Conservation (phyloP, 2,113 vertebrate species). For the Daboia siamensis region DNA sequence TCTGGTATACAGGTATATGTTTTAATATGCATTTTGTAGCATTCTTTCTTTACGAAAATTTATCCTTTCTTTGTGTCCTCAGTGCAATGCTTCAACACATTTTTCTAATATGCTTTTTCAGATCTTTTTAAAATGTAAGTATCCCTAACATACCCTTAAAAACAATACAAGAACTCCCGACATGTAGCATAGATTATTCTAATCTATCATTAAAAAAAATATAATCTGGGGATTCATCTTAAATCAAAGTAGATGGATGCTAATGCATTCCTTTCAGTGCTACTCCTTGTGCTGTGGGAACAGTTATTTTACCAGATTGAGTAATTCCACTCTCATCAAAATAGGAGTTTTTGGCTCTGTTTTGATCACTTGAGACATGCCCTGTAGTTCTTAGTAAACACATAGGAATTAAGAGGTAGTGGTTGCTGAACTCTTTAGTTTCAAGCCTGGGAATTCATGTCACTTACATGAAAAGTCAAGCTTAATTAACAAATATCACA, state of each 20-base stretch:
- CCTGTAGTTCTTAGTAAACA: background rate
- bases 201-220: background rate
- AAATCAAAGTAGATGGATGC: background rate
- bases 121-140: background rate
- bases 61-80: background rate
- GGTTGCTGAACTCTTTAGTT: background rate
- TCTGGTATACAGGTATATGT: background rate
- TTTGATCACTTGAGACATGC: background rate
- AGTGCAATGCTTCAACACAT: background rate
- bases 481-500: background rate
- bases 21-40: background rate
- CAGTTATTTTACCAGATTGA: background rate
- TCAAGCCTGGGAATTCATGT: background rate
- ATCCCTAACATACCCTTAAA: background rate
- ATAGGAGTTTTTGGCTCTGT: background rate
- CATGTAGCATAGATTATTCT: background rate
- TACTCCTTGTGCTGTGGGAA: background rate
- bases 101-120: background rate
- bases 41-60: background rate
- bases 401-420: accelerated
- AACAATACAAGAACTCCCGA: background rate
- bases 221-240: background rate
- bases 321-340: background rate
- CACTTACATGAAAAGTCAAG: background rate
- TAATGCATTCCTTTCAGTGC: background rate